These are phyloP conservation scores for Lucinisca nassula DNA, from an alignment of 2,888 invertebrate genomes.

Conservation along the genomic window DNA sequence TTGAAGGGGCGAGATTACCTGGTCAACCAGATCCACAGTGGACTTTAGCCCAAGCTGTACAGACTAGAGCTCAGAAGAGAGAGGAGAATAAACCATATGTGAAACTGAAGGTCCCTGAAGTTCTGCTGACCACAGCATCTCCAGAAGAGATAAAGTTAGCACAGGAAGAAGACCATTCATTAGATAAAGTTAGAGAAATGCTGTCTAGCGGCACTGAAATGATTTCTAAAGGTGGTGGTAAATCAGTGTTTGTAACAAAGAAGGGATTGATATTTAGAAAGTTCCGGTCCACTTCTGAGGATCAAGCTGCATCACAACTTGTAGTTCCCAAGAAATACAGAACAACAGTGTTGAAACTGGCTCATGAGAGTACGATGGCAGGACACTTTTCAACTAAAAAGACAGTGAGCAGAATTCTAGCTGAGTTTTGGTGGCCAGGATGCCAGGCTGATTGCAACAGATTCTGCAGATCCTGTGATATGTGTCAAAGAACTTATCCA, in stretches of 20 bases:
- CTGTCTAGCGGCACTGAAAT: no score
- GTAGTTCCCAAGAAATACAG: slow-evolving; percentile 54
- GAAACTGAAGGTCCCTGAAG: neutral
- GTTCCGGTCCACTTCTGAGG: slow-evolving; percentile 3
- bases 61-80: neutral
- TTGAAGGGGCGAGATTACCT: slow-evolving; percentile 23
- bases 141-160: neutral
- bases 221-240: neutral
- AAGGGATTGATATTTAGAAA: slow-evolving; percentile 31
- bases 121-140: neutral
- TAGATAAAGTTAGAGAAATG: neutral
- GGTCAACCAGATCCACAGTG: slow-evolving; percentile 43
- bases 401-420: neutral
- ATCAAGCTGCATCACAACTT: slow-evolving; percentile 24
- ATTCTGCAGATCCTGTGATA: slow-evolving; percentile 58
- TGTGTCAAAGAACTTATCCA: slow-evolving; percentile 49
- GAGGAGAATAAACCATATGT: neutral
- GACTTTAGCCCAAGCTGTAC: neutral
- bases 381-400: slow-evolving; percentile 11
- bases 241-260: neutral
- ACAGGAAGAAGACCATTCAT: neutral
- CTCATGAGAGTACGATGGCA: slow-evolving; percentile 62
- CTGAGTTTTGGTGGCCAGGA: slow-evolving; percentile 68
- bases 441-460: slow-evolving; percentile 37
- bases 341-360: slow-evolving; percentile 45